Percentiles rank a stretch among this genome's conserved stretches.
Evolutionary conservation across 2,113 vertebrate genomes (phyloP).

Genomic region (Oryzias celebensis): DNA sequence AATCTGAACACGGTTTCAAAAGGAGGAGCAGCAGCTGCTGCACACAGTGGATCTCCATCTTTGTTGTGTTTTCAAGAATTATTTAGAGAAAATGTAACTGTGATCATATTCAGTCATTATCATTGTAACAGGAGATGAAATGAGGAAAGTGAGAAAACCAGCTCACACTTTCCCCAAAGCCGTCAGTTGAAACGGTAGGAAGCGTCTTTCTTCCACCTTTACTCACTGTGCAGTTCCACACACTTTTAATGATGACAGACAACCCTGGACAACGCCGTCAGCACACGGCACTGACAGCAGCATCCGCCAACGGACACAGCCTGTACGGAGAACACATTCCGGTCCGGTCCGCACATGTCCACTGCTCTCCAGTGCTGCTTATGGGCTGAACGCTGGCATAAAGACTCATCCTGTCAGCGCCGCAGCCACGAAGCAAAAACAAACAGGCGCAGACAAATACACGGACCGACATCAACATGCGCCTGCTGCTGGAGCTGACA

Average conservation of each 20-base stretch:
- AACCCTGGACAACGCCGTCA: slow-evolving; percentile 5
- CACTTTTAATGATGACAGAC: slow-evolving; percentile 56
- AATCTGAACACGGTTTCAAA: too few relatives aligned
- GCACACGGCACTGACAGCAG: slow-evolving; percentile 29
- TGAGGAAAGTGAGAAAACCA: slow-evolving; percentile 9
- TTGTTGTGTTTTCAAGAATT: too few relatives aligned
- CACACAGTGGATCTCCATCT: too few relatives aligned
- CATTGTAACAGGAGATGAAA: neutral
- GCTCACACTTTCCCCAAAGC: slow-evolving; percentile 21
- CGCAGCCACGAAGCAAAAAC: slow-evolving; percentile 23
- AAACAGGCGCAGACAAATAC: slow-evolving; percentile 16
- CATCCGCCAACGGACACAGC: slow-evolving; percentile 48
- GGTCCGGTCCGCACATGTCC: slow-evolving; percentile 32
- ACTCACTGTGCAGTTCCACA: slow-evolving; percentile 35
- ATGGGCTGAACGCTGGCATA: slow-evolving; percentile 13
- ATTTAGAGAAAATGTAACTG: too few relatives aligned
- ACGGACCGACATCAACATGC: slow-evolving; percentile 54
- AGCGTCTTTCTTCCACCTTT: slow-evolving; percentile 21
- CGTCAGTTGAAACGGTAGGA: slow-evolving; percentile 25
- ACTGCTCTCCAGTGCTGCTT: slow-evolving; percentile 19
- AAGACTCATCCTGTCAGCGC: slow-evolving; percentile 44
- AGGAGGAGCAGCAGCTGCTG: too few relatives aligned
- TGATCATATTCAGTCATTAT: too few relatives aligned
- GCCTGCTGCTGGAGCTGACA: slow-evolving; percentile 47
- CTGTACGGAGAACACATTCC: slow-evolving; percentile 33